Base-by-base conservation (phyloP, 2,888 invertebrate species). In the Acrobeloides nanus region DNA sequence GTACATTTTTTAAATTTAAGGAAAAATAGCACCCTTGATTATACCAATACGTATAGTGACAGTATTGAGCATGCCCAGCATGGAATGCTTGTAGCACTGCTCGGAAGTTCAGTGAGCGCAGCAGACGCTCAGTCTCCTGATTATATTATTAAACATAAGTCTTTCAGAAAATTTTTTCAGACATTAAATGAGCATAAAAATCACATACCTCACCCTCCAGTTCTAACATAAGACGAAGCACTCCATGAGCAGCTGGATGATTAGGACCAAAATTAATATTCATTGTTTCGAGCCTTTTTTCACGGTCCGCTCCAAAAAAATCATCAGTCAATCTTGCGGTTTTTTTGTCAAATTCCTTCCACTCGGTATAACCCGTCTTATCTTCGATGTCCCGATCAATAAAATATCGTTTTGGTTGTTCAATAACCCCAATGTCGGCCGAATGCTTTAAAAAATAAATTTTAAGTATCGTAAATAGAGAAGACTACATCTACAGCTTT, bases 161-260 rank as follows among this genome's bases (percentile, higher is more conserved):
- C n/a, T n/a, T n/a, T n/a, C n/a, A n/a, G n/a, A n/a, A n/a, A n/a
- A n/a, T n/a, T n/a, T n/a, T n/a, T n/a, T n/a, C n/a, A 46, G 33
- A 51, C 31, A 45, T 12, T n/a, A 39, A 39, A 39, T 33, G 3
- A 18, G 34, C 24, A 33, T 12, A 39, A 39, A 3, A 15, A 20
- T 25, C 35, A 1, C 32, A 25, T 15, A 82, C 82, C 79, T 90
- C 89, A 60, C 87, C 87, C 61, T 87, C 85, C 4, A 90, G 76
- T 69, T 88, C 86, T 45, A 90, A 73, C 1, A 89, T 84, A 24
- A 90, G 78, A 51, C 89, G 82, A 43, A 90, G 76, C 43, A 90
- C 89, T 61, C 89, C 89, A 74, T 90, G 89, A 72, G 89, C 89
- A 33, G 89, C 89, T 2, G 89, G 89, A 81, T 90, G 89, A 73